Percentiles rank a stretch among this genome's conserved stretches.
Conservation (phyloP, 2,888 invertebrate species). For the Tubulanus polymorphus region DNA sequence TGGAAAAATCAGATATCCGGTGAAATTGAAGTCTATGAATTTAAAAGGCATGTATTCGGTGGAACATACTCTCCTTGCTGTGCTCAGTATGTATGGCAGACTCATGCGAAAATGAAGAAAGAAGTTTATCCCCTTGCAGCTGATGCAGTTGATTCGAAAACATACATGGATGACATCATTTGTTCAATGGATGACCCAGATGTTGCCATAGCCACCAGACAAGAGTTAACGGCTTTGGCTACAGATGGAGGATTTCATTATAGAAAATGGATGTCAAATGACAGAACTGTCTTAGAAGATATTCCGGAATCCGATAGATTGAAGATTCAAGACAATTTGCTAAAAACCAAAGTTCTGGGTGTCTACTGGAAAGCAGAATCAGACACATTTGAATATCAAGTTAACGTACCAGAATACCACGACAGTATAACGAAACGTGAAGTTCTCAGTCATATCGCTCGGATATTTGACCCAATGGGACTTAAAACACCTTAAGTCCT, state of each 20-base stretch:
- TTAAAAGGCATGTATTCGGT: slow-evolving; percentile 10
- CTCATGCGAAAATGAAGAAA: slow-evolving; percentile 5
- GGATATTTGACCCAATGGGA: slow-evolving; percentile 23
- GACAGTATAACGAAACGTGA: slow-evolving; percentile 6
- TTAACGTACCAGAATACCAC: background rate
- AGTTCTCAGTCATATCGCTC: slow-evolving; percentile 3
- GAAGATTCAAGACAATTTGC: slow-evolving; percentile 3
- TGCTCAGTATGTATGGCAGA: slow-evolving; percentile 11
- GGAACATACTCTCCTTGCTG: slow-evolving; percentile 5
- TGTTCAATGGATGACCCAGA: slow-evolving; percentile 2
- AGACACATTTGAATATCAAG: background rate
- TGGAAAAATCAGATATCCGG: slow-evolving; percentile 7
- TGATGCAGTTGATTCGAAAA: slow-evolving; percentile 6
- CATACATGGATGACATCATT: slow-evolving; percentile 13
- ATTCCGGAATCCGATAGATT: background rate
- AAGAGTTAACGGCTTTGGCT: background rate
- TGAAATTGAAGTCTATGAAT: slow-evolving; percentile 7
- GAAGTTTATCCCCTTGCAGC: slow-evolving; percentile 8
- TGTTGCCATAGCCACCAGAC: background rate
- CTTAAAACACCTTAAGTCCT: slow-evolving; percentile 27
- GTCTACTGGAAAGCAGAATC: background rate
- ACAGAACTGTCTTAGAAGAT: background rate
- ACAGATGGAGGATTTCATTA: slow-evolving; percentile 7
- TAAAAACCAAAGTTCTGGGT: background rate
- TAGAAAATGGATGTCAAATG: slow-evolving; percentile 1